These are phyloP conservation scores for Sinella curviseta DNA, from an alignment of 1,140 invertebrate genomes.

Conservation along the genomic window DNA sequence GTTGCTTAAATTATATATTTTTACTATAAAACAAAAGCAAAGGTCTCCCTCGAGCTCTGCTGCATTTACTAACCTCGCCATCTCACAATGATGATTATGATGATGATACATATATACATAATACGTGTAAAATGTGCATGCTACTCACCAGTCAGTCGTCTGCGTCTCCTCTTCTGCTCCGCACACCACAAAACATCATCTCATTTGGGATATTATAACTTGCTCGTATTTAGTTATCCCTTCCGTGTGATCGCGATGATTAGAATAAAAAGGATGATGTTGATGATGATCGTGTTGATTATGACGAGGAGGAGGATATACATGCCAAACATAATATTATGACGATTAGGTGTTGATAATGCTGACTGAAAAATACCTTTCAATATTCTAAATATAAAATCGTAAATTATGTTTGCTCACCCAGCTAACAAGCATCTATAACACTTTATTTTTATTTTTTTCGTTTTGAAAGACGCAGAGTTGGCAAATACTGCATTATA, in stretches of 20 bases:
- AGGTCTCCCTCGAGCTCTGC: neutral
- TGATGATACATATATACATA: neutral
- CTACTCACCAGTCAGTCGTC: neutral
- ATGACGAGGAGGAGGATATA: slow-evolving; percentile 9
- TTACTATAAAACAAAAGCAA: slow-evolving; percentile 2
- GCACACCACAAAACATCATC: too few species aligned
- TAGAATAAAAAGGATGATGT: neutral
- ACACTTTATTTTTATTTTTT: too few species aligned
- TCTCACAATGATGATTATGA: too few species aligned
- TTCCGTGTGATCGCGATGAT: slow-evolving; percentile 13
- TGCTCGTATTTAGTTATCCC: neutral
- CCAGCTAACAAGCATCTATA: neutral
- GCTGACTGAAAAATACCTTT: neutral
- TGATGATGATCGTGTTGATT: neutral
- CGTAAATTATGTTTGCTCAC: slow-evolving; percentile 15
- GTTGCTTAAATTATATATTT: slow-evolving; percentile 1
- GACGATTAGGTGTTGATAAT: slow-evolving; percentile 20
- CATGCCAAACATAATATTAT: neutral
- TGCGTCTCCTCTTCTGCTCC: too few species aligned
- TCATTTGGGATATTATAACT: neutral
- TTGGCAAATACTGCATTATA: too few species aligned
- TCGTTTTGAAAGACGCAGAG: too few species aligned
- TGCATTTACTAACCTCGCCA: neutral
- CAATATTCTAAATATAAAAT: slow-evolving; percentile 11
- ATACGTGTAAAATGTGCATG: neutral